Evolutionary conservation across 2,888 invertebrate species (phyloP).

Genomic region (Doris montereyensis): DNA sequence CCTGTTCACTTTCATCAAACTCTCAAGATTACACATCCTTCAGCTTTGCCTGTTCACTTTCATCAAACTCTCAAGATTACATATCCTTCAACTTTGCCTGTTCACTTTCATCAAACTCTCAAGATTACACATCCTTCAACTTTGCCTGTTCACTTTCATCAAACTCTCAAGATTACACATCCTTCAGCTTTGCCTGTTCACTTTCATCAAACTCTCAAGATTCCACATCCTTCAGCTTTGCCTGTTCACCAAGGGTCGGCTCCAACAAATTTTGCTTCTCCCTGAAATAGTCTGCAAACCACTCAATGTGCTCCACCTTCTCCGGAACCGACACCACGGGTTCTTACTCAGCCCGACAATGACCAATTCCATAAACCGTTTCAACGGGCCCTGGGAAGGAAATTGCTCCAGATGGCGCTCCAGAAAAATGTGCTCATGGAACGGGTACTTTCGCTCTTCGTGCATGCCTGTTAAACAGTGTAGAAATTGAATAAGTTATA

Average conservation of each 20-base stretch:
- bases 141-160: no score
- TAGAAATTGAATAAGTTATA: not conserved
- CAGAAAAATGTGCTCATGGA: conserved; percentile 95
- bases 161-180: no score
- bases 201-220: no score
- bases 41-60: no score
- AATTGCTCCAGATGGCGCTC: conserved; percentile 89
- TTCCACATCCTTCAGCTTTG: conserved; percentile 42
- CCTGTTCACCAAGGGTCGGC: conserved; percentile 69
- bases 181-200: no score
- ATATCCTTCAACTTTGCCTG: no score
- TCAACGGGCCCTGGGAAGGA: conserved; percentile 89
- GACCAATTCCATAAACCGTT: conserved; percentile 98
- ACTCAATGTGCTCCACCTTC: conserved; percentile 90
- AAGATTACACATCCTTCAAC: no score
- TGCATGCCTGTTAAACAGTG: conserved; percentile 73
- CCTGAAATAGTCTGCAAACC: conserved; percentile 93
- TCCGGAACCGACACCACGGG: conserved; percentile 89
- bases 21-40: no score
- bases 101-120: no score
- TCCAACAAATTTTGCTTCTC: conserved; percentile 77
- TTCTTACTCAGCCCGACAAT: conserved; percentile 95
- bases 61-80: no score
- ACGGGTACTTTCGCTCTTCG: conserved; percentile 79
- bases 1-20: no score